Conservation (phyloP, 2,113 vertebrate genomes). For the Oxyruncus cristatus region DNA sequence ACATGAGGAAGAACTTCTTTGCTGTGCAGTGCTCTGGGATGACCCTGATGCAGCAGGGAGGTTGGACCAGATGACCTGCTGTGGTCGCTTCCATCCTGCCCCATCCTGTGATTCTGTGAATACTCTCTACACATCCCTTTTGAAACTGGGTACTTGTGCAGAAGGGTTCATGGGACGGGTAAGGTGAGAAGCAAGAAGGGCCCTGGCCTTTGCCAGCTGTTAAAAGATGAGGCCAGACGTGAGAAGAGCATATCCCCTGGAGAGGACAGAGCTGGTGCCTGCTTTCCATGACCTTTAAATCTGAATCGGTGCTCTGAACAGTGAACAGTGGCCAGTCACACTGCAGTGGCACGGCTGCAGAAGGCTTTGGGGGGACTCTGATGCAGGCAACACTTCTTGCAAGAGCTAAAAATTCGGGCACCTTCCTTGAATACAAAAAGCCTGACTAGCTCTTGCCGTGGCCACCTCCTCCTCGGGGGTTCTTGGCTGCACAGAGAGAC, state of each 20-base stretch:
- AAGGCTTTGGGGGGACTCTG: not conserved
- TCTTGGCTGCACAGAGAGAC: not conserved
- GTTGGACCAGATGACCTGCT: not conserved
- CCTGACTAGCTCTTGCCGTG: accelerated
- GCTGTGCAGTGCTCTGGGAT: not conserved
- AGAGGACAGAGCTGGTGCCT: not conserved
- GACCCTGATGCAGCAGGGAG: not conserved
- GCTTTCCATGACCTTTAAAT: not conserved
- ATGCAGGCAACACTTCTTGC: too few relatives aligned
- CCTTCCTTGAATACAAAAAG: not conserved
- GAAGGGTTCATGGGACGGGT: not conserved
- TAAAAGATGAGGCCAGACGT: not conserved
- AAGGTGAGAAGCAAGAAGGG: accelerated
- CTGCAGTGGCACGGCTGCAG: accelerated
- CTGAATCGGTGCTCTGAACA: not conserved
- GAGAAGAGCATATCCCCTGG: not conserved
- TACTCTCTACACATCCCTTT: not conserved
- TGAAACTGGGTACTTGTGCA: not conserved
- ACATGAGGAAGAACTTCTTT: not conserved
- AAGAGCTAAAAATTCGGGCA: not conserved
- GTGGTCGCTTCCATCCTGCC: not conserved
- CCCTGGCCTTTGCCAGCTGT: too few relatives aligned
- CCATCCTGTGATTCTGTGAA: not conserved
- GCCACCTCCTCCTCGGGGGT: too few relatives aligned
- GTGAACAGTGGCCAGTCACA: not conserved